phyloP scores from a whole-genome alignment of 2,113 vertebrate genomes.

The Mormoops blainvillei region DNA sequence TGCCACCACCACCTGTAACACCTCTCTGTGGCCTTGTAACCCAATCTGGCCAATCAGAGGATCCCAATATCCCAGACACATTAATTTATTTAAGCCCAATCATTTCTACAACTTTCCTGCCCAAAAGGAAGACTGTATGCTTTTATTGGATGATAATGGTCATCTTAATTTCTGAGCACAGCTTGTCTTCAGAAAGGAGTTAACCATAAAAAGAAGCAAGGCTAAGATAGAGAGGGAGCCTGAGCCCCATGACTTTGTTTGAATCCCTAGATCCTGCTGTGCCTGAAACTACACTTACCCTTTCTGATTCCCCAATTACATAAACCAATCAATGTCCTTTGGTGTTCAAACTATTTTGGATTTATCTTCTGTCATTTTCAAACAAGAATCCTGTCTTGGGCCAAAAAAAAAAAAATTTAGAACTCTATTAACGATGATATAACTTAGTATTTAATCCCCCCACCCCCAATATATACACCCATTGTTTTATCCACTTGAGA shows the following conservation, averaged over 20 bases:
- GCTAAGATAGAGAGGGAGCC: background rate
- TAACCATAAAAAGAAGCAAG: background rate
- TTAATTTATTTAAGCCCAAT: background rate
- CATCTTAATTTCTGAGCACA: background rate
- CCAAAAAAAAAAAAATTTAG: background rate
- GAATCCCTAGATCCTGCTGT: background rate
- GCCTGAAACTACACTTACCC: background rate
- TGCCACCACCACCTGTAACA: background rate
- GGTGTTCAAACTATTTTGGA: background rate
- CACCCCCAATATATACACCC: rapidly evolving
- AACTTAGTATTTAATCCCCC: background rate
- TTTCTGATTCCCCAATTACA: background rate
- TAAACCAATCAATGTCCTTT: background rate
- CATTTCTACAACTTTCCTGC: background rate
- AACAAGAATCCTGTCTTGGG: background rate
- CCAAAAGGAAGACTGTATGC: background rate
- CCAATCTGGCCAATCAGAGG: background rate
- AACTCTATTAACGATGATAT: background rate
- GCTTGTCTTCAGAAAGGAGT: background rate
- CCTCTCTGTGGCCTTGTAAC: background rate
- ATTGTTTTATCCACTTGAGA: background rate
- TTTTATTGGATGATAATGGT: background rate
- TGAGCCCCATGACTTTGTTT: background rate
- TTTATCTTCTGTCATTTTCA: background rate
- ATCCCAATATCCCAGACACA: background rate